Percentiles rank a stretch among this genome's conserved stretches.
Conservation (phyloP, 2,888 invertebrate species). For the Ornithoptera alexandrae region DNA sequence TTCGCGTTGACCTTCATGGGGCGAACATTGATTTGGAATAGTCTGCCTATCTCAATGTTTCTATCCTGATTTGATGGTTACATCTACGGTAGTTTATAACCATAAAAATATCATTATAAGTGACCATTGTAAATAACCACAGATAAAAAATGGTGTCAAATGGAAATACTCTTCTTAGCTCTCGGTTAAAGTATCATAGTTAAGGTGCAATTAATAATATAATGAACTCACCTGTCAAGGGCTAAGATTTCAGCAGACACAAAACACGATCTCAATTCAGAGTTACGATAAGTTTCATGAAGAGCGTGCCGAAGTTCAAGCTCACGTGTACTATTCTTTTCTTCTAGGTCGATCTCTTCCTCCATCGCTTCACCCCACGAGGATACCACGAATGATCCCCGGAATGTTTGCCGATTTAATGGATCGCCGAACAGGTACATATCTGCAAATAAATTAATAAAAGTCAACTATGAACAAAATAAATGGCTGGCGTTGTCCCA, state of each 20-base stretch:
- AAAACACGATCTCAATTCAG: constrained; percentile 87
- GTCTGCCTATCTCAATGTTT: no score
- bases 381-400: constrained; percentile 89
- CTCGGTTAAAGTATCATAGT: no score
- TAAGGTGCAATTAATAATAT: no score
- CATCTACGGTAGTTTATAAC: no score
- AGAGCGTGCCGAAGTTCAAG: constrained; percentile 87
- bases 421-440: constrained; percentile 86
- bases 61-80: no score
- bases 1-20: no score
- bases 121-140: no score
- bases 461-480: neutral
- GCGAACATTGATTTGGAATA: no score
- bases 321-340: constrained; percentile 86
- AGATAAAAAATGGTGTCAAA: no score
- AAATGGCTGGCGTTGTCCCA: neutral
- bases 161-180: no score
- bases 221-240: constrained; percentile 86
- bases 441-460: constrained; percentile 75
- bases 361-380: constrained; percentile 84
- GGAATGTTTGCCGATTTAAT: constrained; percentile 88
- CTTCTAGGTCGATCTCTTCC: constrained; percentile 83
- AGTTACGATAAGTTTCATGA: constrained; percentile 86
- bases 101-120: no score
- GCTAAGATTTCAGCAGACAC: constrained; percentile 90